Evolutionary conservation across 92 coral and sea anemone genomes (phyloP).

Genomic region (Porites divaricata): DNA sequence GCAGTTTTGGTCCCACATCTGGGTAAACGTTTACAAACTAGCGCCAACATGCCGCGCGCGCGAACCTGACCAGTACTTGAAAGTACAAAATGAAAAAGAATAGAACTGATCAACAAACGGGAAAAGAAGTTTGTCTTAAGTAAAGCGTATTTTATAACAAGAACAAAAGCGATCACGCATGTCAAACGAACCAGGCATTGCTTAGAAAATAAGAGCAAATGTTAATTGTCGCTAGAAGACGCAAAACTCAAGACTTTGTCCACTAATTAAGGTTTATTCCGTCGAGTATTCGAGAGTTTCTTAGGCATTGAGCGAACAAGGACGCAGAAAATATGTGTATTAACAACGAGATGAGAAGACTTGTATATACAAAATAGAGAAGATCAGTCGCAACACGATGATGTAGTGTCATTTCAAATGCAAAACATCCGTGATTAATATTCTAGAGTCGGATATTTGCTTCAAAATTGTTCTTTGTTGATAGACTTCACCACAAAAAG

Average conservation of each 20-base stretch:
- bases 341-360: neutral
- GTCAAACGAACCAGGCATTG: neutral
- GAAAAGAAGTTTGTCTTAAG: neutral
- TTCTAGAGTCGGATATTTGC: slow-evolving; percentile 25
- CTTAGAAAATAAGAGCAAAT: neutral
- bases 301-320: neutral
- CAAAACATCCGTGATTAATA: slow-evolving; percentile 21
- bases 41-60: neutral
- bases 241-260: neutral
- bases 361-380: neutral
- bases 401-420: neutral
- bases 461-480: slow-evolving; percentile 19
- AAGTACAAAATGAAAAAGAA: neutral
- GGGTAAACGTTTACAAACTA: slow-evolving; percentile 21
- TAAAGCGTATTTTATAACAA: slow-evolving; percentile 10
- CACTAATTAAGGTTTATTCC: slow-evolving; percentile 10
- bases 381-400: neutral
- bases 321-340: slow-evolving; percentile 13
- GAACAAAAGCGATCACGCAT: slow-evolving; percentile 21
- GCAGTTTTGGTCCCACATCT: neutral
- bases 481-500: neutral
- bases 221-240: neutral
- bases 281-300: neutral
- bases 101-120: slow-evolving; percentile 3
- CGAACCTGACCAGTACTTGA: neutral